Evolutionary conservation across 1,140 invertebrate species (phyloP), one percentile per base, ranked within the genome.

Genomic region (Conus ventricosus): DNA sequence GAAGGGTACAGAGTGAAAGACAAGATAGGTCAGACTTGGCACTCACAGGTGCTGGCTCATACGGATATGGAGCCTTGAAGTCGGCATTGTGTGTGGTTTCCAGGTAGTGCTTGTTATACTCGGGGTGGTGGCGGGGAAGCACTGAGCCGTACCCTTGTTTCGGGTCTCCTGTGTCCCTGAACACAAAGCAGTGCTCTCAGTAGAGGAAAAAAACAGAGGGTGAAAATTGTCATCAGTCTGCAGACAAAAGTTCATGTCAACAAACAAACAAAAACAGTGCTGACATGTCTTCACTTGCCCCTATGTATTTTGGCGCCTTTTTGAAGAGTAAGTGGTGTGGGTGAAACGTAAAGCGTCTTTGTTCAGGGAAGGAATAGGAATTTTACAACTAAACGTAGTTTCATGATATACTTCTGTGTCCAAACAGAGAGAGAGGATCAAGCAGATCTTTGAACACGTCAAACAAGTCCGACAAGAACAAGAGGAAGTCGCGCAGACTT

Each of bases 21-120:
- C 39, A 39, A 39, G 39, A 39, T 8, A 60, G 8, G 57, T 60
- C 23, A 71, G 67, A 71, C 39, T 39, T 39, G 39, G 39, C 11
- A 53, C 91, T 92, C 90, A 93, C 94, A 27, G 90, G 90, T 71
- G 90, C 90, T 78, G 91, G 91, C 76, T 84, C 80, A 90, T 92
- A 94, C 53, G 93, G 92, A 84, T 93, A 93, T 67, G 94, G 94
- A 81, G 93, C 91, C 82, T 87, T 91, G 87, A 91, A 95, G 83
- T 95, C 94, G 53, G 92, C 90, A 87, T 83, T 92, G 89, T 95
- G 92, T 75, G 94, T 95, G 13, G 93, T 94, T 78, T 94, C 93
- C 81, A 93, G 84, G 85, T 95, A 91, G 82, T 92, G 90, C 90
- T 94, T 94, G 78, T 93, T 92, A 80, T 94, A 91, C 27, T 94